These are phyloP conservation scores for Sarcoramphus papa DNA, from an alignment of 2,797 vertebrate species.

Conservation along the genomic window DNA sequence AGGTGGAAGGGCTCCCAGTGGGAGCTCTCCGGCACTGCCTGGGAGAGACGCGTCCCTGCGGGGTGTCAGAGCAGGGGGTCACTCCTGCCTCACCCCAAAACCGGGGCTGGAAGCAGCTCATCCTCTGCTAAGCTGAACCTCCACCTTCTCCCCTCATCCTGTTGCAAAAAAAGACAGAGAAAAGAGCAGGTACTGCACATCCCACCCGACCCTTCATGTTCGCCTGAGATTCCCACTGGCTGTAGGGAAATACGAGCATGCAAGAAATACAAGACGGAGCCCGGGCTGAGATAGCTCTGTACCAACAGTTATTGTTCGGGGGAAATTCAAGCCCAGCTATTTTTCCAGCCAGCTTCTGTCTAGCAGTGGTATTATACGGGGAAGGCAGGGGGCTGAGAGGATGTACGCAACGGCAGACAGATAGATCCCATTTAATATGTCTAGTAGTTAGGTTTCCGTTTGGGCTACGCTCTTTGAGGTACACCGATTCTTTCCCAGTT, in stretches of 20 bases:
- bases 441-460: neutral
- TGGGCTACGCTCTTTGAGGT: neutral
- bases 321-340: neutral
- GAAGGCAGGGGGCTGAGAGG: neutral
- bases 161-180: neutral
- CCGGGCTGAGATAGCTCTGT: neutral
- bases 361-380: neutral
- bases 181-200: neutral
- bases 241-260: rapidly evolving
- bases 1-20: neutral
- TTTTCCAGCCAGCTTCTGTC: neutral
- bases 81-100: neutral
- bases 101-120: neutral
- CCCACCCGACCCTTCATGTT: rapidly evolving
- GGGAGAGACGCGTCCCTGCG: rapidly evolving
- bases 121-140: neutral
- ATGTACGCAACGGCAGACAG: neutral
- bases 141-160: neutral
- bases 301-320: neutral
- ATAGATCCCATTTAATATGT: neutral
- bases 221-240: neutral
- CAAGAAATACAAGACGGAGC: neutral
- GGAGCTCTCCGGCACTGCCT: neutral
- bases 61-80: neutral
- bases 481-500: slow-evolving; percentile 5